phyloP scores from a whole-genome alignment of 2,888 invertebrate species.

The Adelognathus sp. region DNA sequence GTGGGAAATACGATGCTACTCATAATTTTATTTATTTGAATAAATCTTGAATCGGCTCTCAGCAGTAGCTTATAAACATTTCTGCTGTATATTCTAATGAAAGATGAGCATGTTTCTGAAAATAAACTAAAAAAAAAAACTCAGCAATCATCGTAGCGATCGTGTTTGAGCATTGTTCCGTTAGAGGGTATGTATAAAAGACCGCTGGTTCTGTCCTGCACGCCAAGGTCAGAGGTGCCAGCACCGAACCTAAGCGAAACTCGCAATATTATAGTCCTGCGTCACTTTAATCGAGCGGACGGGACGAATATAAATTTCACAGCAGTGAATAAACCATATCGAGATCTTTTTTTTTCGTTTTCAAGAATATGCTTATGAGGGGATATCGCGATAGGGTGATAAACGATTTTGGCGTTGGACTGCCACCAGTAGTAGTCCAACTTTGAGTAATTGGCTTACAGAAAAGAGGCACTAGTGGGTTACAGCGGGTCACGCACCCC shows the following conservation, averaged over 20 bases:
- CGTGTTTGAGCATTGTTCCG: slow-evolving; percentile 4
- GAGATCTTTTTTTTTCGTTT: not conserved
- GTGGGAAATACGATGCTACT: too few species aligned
- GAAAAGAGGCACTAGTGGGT: not conserved
- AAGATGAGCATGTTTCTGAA: too few species aligned
- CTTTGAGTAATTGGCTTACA: not conserved
- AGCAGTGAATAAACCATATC: not conserved
- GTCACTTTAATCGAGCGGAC: not conserved
- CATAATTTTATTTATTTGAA: too few species aligned
- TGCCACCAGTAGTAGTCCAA: not conserved
- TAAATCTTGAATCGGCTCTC: too few species aligned
- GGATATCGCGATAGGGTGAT: not conserved
- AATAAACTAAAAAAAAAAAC: not conserved
- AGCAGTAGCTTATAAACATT: too few species aligned
- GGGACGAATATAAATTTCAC: not conserved
- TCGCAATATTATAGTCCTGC: not conserved
- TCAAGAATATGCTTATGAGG: not conserved
- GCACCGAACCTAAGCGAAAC: not conserved
- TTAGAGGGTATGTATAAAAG: not conserved
- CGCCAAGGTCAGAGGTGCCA: slow-evolving; percentile 1
- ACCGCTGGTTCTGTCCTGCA: not conserved
- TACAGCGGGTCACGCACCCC: not conserved
- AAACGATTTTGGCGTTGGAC: not conserved
- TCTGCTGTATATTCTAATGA: too few species aligned
- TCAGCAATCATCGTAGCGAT: not conserved